Evolutionary conservation across 2,797 vertebrate genomes (phyloP), one percentile per base, ranked within the genome.

Genomic region (Anguilla pacifica): DNA sequence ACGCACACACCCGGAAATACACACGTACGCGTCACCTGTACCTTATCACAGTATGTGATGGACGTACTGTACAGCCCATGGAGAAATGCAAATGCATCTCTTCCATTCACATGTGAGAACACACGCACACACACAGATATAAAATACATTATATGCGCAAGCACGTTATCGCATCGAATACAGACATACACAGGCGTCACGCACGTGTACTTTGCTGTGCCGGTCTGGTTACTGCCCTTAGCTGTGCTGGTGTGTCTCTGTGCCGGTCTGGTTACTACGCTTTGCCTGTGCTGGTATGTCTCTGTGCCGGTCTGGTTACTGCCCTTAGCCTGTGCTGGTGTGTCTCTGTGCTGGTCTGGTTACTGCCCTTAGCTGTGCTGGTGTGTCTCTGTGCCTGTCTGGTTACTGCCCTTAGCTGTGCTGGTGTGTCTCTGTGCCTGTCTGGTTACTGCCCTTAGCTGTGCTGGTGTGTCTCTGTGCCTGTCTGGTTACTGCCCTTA

Each of bases 11-110:
- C 3, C 59, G 15, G 3, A 82, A 25, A 82, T 22, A 19, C 49
- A 86, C 91, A 90, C 89, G 89, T 43, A 83, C 43, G 10, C 43
- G 22, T 2, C 25, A 7, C 22, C 3, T 57, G 19, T 25, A 19
- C 61, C 1, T 15, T 19, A 6, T 64, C 61, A 64, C 61, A 64
- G 25, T 67, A 67, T 67, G 6, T 9, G 61, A n/a, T 67, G 9
- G 25, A 25, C 61, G 6, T 10, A 6, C 25, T 67, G n/a, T 25
- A 67, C 6, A 25, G 22, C 61, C 61, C 61, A 67, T 67, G 61
- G 61, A n/a, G 61, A 25, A 59, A 72, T 31, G 5, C 61, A 64
- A 22, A 64, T 22, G 13, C 39, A 43, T 35, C 11, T 5, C 11
- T 11, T 31, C 28, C n/a, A 5, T 0, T n/a, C 10, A 39, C 31